Evolutionary conservation across 2,113 vertebrate species (phyloP).

Genomic region (Hassar affinis): DNA sequence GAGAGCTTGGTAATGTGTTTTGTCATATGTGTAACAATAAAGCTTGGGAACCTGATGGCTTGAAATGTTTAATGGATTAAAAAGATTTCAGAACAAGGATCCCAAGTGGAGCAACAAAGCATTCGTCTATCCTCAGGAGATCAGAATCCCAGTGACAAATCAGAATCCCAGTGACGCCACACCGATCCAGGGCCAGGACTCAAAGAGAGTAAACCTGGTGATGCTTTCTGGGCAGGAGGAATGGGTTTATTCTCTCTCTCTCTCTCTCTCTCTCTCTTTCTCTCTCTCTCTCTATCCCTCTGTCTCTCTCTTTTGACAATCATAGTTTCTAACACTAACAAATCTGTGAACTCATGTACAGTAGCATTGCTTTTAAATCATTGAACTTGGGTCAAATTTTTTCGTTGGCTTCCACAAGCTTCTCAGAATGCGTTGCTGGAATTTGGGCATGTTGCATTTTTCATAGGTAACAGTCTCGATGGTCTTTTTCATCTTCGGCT

Average conservation of each 20-base stretch:
- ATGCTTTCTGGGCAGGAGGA: neutral
- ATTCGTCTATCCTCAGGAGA: neutral
- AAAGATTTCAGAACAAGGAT: neutral
- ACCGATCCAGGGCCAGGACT: neutral
- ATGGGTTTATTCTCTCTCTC: too few species aligned
- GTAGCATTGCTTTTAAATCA: too few species aligned
- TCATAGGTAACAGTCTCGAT: too few species aligned
- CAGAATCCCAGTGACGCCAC: neutral
- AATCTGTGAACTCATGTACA: neutral
- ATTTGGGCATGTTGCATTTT: too few species aligned
- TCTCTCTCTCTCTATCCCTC: too few species aligned
- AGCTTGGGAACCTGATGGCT: neutral
- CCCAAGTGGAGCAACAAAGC: neutral
- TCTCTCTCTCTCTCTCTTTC: too few species aligned
- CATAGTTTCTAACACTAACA: neutral
- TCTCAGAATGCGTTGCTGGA: too few species aligned
- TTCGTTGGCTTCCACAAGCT: too few species aligned
- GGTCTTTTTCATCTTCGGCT: too few species aligned
- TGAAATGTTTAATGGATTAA: neutral
- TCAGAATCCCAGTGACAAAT: too few species aligned
- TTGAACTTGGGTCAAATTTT: too few species aligned
- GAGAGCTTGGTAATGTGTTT: neutral
- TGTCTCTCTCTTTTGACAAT: neutral
- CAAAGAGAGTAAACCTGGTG: neutral
- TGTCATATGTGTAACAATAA: neutral